Base-by-base conservation (phyloP, 1,140 invertebrate species). In the Trichogramma pretiosum region DNA sequence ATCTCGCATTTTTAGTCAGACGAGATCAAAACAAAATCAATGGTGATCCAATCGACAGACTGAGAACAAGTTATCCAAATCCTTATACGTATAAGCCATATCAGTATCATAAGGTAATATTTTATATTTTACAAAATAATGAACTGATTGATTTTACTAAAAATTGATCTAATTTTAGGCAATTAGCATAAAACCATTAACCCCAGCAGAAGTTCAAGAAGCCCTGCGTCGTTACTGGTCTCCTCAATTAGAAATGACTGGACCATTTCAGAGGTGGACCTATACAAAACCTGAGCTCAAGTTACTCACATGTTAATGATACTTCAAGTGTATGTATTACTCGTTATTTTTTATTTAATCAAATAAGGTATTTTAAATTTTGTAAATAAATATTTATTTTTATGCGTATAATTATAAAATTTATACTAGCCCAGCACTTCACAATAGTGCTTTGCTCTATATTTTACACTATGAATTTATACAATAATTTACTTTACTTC, bases 1-100 rank as follows among this genome's bases (percentile, higher is more conserved):
- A 84, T 63, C 62, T 82, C 22, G 71, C 77, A 14, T 64, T 83
- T n/a, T 53, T 82, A 40, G 77, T 83, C 0, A 72, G 79, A 47
- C 76, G 77, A 55, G 79, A 82, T 55, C 68, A 70, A 51, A 70
- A 64, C 44, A 74, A 73, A 50, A 62, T 65, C 21, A 56, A 65
- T 36, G 67, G 67, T 24, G 77, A 81, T 61, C 70, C 77, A 13
- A 70, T 75, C 44, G 68, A 72, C 23, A 64, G 68, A 41, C 53
- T 72, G 1, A 56, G 56, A 48, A 55, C 66, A 8, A 68, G 58
- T 60, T 69, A 66, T 46, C 64, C 63, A 33, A 74, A 74, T 62
- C 66, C 68, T 18, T 54, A 52, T 17, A 74, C 70, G 9, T 70
- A 64, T 16, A 72, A 69, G 35, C 66, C 70, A 2, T 65, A 68